Evolutionary conservation across 2,797 vertebrate species (phyloP).

Genomic region (Antrozous pallidus): DNA sequence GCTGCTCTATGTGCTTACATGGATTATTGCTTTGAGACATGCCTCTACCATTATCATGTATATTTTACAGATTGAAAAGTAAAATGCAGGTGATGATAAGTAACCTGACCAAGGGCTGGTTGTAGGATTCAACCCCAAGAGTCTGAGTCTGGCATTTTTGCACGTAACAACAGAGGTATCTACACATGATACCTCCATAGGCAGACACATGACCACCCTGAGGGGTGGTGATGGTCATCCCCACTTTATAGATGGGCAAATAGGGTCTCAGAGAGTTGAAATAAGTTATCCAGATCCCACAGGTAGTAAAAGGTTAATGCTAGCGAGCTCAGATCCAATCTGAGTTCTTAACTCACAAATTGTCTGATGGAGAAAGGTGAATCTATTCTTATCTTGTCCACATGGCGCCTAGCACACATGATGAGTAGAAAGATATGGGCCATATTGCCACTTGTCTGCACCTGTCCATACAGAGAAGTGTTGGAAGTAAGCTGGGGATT

Average conservation of each 20-base stretch:
- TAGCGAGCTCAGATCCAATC: background rate
- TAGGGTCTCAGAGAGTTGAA: background rate
- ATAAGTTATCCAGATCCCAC: background rate
- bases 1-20: background rate
- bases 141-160: background rate
- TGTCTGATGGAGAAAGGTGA: background rate
- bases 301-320: background rate
- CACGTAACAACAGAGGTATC: background rate
- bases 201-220: background rate
- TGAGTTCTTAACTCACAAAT: slow-evolving; percentile 1
- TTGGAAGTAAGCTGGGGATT: background rate
- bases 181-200: background rate
- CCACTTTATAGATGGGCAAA: background rate
- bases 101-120: background rate
- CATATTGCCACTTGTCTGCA: background rate
- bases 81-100: background rate
- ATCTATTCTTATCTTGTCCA: background rate
- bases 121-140: background rate
- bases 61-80: slow-evolving; percentile 30
- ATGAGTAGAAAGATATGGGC: background rate
- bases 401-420: background rate
- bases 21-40: background rate
- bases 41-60: background rate
- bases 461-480: background rate
- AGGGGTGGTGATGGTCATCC: background rate